Evolutionary conservation across 2,113 vertebrate genomes (phyloP).

Genomic region (Ceyx cyanopectus): DNA sequence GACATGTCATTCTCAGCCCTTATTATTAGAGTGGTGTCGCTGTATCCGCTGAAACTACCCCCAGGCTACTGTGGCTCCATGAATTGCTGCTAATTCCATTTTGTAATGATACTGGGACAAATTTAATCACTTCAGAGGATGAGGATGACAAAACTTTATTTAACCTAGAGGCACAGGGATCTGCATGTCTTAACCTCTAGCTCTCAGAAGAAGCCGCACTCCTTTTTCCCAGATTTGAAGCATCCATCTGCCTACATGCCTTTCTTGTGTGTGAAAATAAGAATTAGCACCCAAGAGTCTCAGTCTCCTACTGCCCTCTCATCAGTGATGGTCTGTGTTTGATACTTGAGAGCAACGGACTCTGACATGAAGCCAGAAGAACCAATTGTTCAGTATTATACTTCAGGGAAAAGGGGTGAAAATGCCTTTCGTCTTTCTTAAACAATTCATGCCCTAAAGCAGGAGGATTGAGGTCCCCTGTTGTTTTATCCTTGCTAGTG

Average conservation of each 20-base stretch:
- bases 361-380: background rate
- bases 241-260: background rate
- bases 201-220: background rate
- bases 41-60: background rate
- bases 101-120: constrained; percentile 66
- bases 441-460: background rate
- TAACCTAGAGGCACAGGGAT: constrained; percentile 38
- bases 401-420: background rate
- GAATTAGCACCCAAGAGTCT: background rate
- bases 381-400: background rate
- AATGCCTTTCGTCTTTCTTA: constrained; percentile 25
- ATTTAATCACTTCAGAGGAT: constrained; percentile 67
- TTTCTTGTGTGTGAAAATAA: background rate
- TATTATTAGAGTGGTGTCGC: constrained; percentile 19
- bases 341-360: background rate
- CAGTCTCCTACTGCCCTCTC: background rate
- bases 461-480: background rate
- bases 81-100: constrained; percentile 67
- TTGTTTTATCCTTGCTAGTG: background rate
- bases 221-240: background rate
- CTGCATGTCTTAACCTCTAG: background rate
- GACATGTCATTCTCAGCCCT: constrained; percentile 16
- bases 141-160: constrained; percentile 60
- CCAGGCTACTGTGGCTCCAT: constrained; percentile 16
- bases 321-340: background rate